These are phyloP conservation scores for Mustelus asterias DNA, from an alignment of 2,113 vertebrate genomes.

Conservation along the genomic window DNA sequence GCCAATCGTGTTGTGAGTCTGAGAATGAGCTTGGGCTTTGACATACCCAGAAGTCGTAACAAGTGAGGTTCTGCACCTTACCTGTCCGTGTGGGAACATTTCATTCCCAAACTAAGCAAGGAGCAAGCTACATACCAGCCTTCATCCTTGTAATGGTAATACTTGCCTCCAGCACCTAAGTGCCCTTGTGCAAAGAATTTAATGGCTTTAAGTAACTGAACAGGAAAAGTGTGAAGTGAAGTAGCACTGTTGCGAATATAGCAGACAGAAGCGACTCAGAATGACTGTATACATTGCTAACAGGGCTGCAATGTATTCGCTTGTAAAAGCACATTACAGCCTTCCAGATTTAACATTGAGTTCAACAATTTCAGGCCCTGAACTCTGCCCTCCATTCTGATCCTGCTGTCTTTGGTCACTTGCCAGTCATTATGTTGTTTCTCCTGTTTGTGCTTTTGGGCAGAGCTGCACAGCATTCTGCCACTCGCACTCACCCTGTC, in stretches of 20 bases:
- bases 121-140: not conserved
- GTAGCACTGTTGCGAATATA: not conserved
- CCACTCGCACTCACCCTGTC: too few species aligned
- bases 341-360: too few species aligned
- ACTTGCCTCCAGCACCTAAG: not conserved
- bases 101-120: not conserved
- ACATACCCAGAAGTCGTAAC: not conserved
- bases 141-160: not conserved
- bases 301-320: not conserved
- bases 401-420: too few species aligned
- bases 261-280: not conserved
- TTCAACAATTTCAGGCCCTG: too few species aligned
- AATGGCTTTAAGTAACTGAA: not conserved
- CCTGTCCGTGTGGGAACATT: too few species aligned
- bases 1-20: not conserved
- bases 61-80: not conserved
- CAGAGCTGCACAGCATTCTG: too few species aligned
- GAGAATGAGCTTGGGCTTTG: not conserved
- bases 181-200: not conserved
- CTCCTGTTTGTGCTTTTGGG: too few species aligned
- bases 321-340: not conserved
- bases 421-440: too few species aligned
- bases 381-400: too few species aligned
- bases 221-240: not conserved
- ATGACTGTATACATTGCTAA: not conserved